phyloP scores from a whole-genome alignment of 1,140 invertebrate genomes.

The Marisa cornuarietis region DNA sequence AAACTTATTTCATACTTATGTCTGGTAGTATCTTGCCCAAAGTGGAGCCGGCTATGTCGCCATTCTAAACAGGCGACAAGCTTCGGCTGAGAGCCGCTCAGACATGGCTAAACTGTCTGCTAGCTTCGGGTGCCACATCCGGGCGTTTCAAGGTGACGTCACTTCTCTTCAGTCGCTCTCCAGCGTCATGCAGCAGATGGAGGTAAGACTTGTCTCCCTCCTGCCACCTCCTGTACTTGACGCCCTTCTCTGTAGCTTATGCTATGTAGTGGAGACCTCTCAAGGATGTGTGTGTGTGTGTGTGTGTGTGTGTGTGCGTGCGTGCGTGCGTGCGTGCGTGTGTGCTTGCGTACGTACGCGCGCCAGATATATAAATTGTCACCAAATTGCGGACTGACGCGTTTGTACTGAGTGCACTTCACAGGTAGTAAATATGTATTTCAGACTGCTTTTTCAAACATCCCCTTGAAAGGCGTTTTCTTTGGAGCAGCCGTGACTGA shows the following conservation, averaged over 20 bases:
- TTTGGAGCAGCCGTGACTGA: constrained; percentile 46
- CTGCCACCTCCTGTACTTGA: no score
- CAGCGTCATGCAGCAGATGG: constrained; percentile 21
- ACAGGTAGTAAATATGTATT: not conserved
- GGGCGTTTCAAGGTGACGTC: constrained; percentile 35
- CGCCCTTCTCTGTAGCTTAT: no score
- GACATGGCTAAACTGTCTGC: constrained; percentile 33
- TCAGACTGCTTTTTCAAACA: constrained; percentile 9
- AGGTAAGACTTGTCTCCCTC: no score
- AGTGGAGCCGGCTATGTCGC: constrained; percentile 42
- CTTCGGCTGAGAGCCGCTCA: constrained; percentile 10
- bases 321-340: no score
- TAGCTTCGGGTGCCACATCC: constrained; percentile 26
- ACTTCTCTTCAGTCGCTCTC: constrained; percentile 29
- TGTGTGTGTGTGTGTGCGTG: no score
- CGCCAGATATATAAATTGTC: no score
- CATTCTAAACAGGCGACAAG: constrained; percentile 35
- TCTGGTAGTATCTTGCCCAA: constrained; percentile 31
- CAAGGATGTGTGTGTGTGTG: no score
- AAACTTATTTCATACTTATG: no score
- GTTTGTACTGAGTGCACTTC: no score
- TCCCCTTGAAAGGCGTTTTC: constrained; percentile 45
- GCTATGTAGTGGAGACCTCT: no score
- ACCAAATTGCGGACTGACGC: no score
- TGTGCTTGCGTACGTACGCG: no score